A percentile compares a stretch with the other conserved stretches of the same genome.
Conservation (phyloP, 2,797 vertebrate genomes). For the Petrocephalus schoutedeni region DNA sequence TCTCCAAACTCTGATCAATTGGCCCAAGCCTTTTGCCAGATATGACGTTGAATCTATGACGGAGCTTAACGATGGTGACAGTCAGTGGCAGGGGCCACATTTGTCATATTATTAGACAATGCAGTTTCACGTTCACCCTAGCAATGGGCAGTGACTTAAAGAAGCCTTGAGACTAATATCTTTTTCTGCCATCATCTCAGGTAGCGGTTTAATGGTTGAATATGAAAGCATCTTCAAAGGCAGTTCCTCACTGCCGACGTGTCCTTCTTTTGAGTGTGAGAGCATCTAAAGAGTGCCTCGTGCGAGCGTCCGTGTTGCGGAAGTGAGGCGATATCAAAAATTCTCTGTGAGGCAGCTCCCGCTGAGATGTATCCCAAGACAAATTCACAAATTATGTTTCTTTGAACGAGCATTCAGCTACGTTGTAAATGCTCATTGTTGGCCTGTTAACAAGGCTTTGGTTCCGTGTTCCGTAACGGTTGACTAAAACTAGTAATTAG, state of each 20-base stretch:
- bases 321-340: not conserved
- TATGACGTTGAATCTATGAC: not conserved
- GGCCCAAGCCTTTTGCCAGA: not conserved
- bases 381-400: not conserved
- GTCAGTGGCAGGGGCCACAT: not conserved
- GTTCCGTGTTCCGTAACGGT: not conserved
- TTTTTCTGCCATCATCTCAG: not conserved
- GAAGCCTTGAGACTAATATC: not conserved
- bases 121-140: not conserved
- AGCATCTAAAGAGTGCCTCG: not conserved
- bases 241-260: not conserved
- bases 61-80: not conserved
- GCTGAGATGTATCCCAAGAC: not conserved
- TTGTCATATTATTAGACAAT: not conserved
- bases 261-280: not conserved
- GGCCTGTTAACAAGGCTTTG: not conserved
- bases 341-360: not conserved
- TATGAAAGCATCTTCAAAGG: conserved; percentile 3
- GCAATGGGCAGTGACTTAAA: not conserved
- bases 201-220: not conserved
- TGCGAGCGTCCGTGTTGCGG: not conserved
- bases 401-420: not conserved
- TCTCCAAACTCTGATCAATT: conserved; percentile 15
- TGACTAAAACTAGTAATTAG: not conserved
- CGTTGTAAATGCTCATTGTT: not conserved